Base-by-base conservation (phyloP, 2,797 vertebrate species). In the Sphaeramia orbicularis region DNA sequence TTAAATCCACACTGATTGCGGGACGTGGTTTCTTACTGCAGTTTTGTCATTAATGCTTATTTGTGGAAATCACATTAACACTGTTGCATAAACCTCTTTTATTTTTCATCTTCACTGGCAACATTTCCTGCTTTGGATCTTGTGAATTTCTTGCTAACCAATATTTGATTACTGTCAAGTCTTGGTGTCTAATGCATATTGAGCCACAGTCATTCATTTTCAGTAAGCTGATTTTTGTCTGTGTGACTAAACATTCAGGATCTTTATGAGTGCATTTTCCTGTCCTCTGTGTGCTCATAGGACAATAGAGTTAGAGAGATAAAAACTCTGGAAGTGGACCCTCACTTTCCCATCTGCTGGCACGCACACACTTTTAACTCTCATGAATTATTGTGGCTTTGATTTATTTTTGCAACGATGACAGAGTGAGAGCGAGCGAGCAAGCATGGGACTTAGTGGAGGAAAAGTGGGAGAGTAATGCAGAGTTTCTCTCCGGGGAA, bases 321-420 rank as follows among this genome's bases (percentile, higher is more conserved):
- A 32, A 53, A 73, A 68, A 47, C 36, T 75, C 55, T 41, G 48
- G 64, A 73, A 80, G 68, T 49, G 41, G 41, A 61, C 32, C 56
- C 37, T 19, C 53, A 5, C 56, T 58, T 47, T 38, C 32, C 37
- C 18, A 32, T 16, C 16, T 54, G 6, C 66, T 27, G 18, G 12
- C 44, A 71, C 51, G 42, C 70, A 57, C 40, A 57, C 74, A 50
- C 72, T 60, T 53, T 77, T 80, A 72, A 44, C 48, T 59, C 80
- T 87, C 79, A 71, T 91, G 81, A 90, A 90, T 91, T 84, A 89
- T 90, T 89, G 66, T 73, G 51, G 74, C 81, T 88, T 85, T 89
- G 85, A 87, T 90, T 86, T 86, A 77, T 85, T 89, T 86, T 59
- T 61, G 71, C 62, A 42, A 10, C 68, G 80, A 87, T 81, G 87